Evolutionary conservation across 1,140 invertebrate species (phyloP).

Genomic region (Caenorhabditis inopinata): DNA sequence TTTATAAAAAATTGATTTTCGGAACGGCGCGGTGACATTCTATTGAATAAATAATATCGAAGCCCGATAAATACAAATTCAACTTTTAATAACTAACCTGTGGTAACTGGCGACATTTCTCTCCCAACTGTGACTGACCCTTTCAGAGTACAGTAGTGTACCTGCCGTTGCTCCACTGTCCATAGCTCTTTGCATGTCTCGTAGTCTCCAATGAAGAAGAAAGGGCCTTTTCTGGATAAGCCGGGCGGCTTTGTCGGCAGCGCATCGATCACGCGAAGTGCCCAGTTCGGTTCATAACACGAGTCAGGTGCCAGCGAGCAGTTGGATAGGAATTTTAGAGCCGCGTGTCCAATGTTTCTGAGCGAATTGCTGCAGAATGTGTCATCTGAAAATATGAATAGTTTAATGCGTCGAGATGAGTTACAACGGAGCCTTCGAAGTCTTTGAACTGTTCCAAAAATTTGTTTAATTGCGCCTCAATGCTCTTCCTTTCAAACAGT

Average conservation of each 20-base stretch:
- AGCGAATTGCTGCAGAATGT: neutral
- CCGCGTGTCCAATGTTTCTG: neutral
- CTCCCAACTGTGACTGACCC: neutral
- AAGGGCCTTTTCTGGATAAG: constrained; percentile 18
- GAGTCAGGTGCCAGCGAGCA: neutral
- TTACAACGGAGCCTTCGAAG: neutral
- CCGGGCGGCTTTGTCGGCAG: neutral
- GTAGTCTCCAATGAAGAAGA: constrained; percentile 34
- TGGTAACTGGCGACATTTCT: neutral
- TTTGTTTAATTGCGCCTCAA: neutral
- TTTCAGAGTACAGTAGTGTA: constrained; percentile 17
- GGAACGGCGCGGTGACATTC: no score
- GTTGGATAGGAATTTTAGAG: neutral
- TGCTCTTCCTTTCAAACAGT: neutral
- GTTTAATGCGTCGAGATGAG: no score
- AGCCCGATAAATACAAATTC: no score
- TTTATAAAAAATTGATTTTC: no score
- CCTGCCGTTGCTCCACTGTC: no score
- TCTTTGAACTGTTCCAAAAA: neutral
- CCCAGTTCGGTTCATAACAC: neutral
- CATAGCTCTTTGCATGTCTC: constrained; percentile 9
- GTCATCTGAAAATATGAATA: neutral
- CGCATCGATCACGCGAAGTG: neutral
- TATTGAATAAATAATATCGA: no score
- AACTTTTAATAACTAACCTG: neutral